These are phyloP conservation scores for Nesidiocoris tenuis DNA, from an alignment of 2,888 invertebrate species.

Conservation along the genomic window DNA sequence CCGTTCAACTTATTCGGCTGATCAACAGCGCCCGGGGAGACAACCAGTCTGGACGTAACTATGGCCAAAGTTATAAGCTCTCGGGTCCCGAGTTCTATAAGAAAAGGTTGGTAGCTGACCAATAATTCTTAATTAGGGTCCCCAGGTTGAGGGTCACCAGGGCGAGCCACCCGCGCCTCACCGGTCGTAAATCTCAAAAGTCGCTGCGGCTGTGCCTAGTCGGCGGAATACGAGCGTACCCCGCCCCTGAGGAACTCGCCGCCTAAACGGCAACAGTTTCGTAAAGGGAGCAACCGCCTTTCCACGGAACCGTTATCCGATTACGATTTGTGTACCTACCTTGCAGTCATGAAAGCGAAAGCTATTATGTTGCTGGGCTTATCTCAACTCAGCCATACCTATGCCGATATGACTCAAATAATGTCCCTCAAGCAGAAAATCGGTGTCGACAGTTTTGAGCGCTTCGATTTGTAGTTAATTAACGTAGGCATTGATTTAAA, in stretches of 20 bases:
- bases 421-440: too few species aligned
- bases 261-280: constrained; percentile 36
- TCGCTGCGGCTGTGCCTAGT: constrained; percentile 5
- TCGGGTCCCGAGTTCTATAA: constrained; percentile 17
- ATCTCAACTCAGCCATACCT: too few species aligned
- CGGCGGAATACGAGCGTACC: background rate
- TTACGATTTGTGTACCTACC: constrained; percentile 40
- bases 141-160: constrained; percentile 38
- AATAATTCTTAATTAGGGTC: constrained; percentile 42
- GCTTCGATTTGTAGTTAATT: too few species aligned
- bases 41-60: constrained; percentile 22
- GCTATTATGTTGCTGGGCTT: too few species aligned
- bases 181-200: constrained; percentile 32
- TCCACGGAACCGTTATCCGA: constrained; percentile 42
- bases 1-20: constrained; percentile 7
- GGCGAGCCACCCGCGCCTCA: constrained; percentile 40
- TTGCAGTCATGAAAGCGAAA: background rate
- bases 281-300: constrained; percentile 42
- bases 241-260: constrained; percentile 7
- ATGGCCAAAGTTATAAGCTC: constrained; percentile 11
- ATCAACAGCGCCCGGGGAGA: constrained; percentile 10
- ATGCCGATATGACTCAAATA: too few species aligned
- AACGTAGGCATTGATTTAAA: too few species aligned
- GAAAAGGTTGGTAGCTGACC: constrained; percentile 37
- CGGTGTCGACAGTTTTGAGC: too few species aligned